Base-by-base conservation (phyloP, 2,888 invertebrate genomes). In the Drosophila nr. medialis region DNA sequence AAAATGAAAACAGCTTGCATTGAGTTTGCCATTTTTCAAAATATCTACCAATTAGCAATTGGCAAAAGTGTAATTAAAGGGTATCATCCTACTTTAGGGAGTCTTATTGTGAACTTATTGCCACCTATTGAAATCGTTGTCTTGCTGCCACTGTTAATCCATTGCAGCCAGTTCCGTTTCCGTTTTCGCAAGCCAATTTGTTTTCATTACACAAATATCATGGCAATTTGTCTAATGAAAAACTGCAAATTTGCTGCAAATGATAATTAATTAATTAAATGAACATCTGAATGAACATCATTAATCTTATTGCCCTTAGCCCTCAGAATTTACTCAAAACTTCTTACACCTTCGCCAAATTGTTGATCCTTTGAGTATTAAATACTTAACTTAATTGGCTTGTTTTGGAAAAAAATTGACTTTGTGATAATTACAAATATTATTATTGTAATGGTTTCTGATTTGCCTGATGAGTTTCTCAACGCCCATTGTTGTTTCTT, bases 261-360 rank as follows among this genome's bases (percentile, higher is more conserved):
- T 75, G 66, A 32, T 54, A 62, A 72, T 75, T 79, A 79, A 78
- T 78, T 78, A 78, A 65, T 68, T 63, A 62, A 71, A 62, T 36
- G 49, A 71, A 75, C 69, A 64, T 69, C 60, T 34, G 49, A 30
- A 30, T 30, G 30, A 30, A 30, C 10, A 30, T 62, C 45, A 53
- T 75, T 67, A 68, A 50, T 63, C 67, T 55, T 59, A 54, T 60
- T 29, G 40, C 65, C 51, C 30, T 48, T 24, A 10, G n/a, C 48
- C 15, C 34, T 36, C n/a, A 2, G 4, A 29, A 53, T 13, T 40
- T 18, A 18, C 53, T 27, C 15, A 3, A 51, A 71, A 42, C 21
- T 15, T 55, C 11, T 5, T 29, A 29, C 36, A 45, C 42, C 29
- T 38, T 50, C n/a, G 45, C 36, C n/a, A 54, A 54, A 75, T 58